Evolutionary conservation across 2,797 vertebrate genomes (phyloP).

Genomic region (Chaenodraco wilsoni): DNA sequence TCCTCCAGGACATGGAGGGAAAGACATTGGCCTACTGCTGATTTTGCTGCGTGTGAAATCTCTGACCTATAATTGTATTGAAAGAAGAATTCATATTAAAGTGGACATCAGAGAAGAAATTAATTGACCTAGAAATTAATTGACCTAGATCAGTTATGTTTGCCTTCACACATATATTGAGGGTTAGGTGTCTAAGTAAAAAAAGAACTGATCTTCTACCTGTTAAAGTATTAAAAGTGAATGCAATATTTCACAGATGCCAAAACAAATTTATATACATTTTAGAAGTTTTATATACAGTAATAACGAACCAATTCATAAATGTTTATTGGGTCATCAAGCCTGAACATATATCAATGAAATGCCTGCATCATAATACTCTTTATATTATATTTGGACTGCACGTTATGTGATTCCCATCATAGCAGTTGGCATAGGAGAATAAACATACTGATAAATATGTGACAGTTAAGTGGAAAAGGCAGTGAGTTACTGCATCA

Average conservation of each 20-base stretch:
- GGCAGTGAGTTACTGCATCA: slow-evolving; percentile 40
- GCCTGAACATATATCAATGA: not conserved
- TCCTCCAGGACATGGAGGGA: slow-evolving; percentile 38
- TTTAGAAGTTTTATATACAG: not conserved
- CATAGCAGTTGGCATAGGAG: no score
- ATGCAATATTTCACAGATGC: slow-evolving; percentile 4
- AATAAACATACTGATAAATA: slow-evolving; percentile 16
- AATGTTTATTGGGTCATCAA: not conserved
- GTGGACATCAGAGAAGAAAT: not conserved
- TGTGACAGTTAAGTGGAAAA: slow-evolving; percentile 32
- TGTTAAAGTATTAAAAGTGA: not conserved
- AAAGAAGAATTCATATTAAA: slow-evolving; percentile 22
- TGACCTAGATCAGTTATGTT: not conserved
- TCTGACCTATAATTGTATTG: slow-evolving; percentile 38
- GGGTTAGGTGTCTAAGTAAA: no score
- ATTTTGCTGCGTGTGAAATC: slow-evolving; percentile 55
- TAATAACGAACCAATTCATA: not conserved
- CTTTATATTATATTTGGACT: not conserved
- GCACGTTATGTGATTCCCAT: no score
- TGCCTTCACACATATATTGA: not conserved
- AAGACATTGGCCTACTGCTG: slow-evolving; percentile 9
- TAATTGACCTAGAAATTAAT: not conserved
- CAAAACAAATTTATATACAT: slow-evolving; percentile 19
- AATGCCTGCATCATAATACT: not conserved
- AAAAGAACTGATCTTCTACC: no score